Percentiles rank a stretch among this genome's conserved stretches.
phyloP scores from a whole-genome alignment of 2,113 vertebrate species.

The Gobio gobio region DNA sequence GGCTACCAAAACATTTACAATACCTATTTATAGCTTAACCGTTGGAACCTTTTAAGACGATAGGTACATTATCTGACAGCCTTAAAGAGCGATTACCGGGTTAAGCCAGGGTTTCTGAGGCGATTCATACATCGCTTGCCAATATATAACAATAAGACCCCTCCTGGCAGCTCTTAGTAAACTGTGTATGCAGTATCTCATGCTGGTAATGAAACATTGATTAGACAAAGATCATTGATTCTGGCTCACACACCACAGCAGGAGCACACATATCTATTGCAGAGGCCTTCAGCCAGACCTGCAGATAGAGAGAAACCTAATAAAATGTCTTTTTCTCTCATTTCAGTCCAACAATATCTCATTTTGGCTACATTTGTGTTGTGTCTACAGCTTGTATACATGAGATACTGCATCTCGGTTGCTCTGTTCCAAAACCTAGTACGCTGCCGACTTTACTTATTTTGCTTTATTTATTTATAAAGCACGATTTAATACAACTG shows the following conservation, averaged over 20 bases:
- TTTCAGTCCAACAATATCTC: not conserved
- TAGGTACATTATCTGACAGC: not conserved
- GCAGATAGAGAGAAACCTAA: not conserved
- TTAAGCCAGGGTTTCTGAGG: constrained; percentile 1
- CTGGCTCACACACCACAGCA: not conserved
- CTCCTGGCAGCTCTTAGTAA: constrained; percentile 21
- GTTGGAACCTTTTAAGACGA: not conserved
- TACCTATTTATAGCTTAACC: constrained; percentile 13
- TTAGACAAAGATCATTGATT: constrained; percentile 46
- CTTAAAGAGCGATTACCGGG: not conserved
- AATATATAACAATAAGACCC: constrained; percentile 18
- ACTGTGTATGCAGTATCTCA: constrained; percentile 7
- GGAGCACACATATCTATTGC: not conserved
- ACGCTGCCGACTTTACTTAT: not conserved
- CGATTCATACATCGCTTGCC: constrained; percentile 14
- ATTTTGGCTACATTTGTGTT: not conserved
- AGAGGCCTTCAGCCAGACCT: constrained; percentile 1
- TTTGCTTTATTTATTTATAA: too few species aligned
- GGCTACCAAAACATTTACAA: constrained; percentile 8
- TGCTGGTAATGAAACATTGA: constrained; percentile 38
- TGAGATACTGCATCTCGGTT: not conserved
- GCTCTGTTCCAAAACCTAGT: not conserved
- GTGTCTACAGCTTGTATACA: not conserved
- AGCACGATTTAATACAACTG: too few species aligned
- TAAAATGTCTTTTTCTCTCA: not conserved